Evolutionary conservation across 2,113 vertebrate genomes (phyloP), one percentile per base, ranked within the genome.

Genomic region (Mus spicilegus): DNA sequence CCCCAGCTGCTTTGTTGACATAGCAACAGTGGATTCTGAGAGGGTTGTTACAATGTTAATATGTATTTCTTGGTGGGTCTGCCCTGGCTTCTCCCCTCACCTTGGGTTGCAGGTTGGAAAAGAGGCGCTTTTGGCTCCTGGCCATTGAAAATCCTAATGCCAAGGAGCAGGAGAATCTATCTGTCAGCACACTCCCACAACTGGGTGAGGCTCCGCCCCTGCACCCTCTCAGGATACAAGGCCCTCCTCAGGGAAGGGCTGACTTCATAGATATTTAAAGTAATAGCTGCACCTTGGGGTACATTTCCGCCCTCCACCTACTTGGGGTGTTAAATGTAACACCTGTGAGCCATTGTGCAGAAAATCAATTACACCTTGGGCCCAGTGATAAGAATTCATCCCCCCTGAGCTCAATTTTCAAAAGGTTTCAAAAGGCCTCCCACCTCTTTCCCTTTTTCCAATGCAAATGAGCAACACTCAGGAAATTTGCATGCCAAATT

Each of bases 401-500:
- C 94, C 94, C 73, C 73, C 82, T 95, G 92, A 96, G 97, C 91
- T 95, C 96, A 82, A 33, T 97, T 97, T 97, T 98, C 87, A 96
- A 98, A 98, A 97, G 95, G 92, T 82, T 96, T 98, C 95, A 96
- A 97, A 97, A 97, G 97, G 92, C 94, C 95, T 97, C 97, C 97
- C 95, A 97, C 97, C 89, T 96, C 82, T 95, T 91, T 94, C 75
- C 65, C 94, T 96, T 94, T 97, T 97, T 95, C 92, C 97, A 91
- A 97, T 97, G 97, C 96, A 98, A 98, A 97, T 97, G 93, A 97
- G 95, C 97, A 97, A 96, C 93, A 96, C 69, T 97, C 69, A 0
- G 36, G 70, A 97, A 95, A 96, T 98, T 97, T 97, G 93, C 97
- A 96, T 97, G 97, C 96, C 97, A 97, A 97, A 97, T 97, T 98